A percentile compares a stretch with the other conserved stretches of the same genome.
Evolutionary conservation across 2,797 vertebrate species (phyloP).

Genomic region (Malurus leucopterus): DNA sequence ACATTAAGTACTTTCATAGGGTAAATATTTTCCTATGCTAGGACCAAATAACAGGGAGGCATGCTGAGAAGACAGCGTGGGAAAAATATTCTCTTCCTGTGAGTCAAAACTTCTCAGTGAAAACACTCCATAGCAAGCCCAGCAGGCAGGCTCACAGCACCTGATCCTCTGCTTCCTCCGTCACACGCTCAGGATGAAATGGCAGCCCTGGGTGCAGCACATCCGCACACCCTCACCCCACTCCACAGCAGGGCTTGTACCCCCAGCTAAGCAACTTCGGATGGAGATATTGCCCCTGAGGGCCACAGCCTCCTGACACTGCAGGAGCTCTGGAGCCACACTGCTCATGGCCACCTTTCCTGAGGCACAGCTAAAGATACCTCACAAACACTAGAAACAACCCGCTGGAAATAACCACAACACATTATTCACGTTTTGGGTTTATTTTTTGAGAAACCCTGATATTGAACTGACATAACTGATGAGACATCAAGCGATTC

Average conservation of each 20-base stretch:
- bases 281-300: rapidly evolving
- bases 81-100: conserved; percentile 47
- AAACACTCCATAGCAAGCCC: background rate
- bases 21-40: conserved; percentile 42
- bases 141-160: background rate
- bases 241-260: background rate
- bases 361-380: background rate
- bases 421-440: background rate
- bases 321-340: background rate
- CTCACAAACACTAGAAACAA: background rate
- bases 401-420: background rate
- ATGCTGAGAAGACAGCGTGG: conserved; percentile 47
- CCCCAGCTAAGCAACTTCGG: rapidly evolving
- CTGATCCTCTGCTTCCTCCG: background rate
- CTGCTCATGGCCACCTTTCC: background rate
- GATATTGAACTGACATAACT: background rate
- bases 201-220: background rate
- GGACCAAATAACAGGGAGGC: conserved; percentile 21
- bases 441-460: background rate
- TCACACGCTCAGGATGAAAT: rapidly evolving
- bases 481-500: background rate
- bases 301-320: background rate
- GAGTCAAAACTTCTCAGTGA: conserved; percentile 8
- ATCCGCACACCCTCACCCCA: background rate
- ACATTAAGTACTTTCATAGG: background rate